Base-by-base conservation (phyloP, 2,113 vertebrate genomes). In the Pterocles gutturalis region DNA sequence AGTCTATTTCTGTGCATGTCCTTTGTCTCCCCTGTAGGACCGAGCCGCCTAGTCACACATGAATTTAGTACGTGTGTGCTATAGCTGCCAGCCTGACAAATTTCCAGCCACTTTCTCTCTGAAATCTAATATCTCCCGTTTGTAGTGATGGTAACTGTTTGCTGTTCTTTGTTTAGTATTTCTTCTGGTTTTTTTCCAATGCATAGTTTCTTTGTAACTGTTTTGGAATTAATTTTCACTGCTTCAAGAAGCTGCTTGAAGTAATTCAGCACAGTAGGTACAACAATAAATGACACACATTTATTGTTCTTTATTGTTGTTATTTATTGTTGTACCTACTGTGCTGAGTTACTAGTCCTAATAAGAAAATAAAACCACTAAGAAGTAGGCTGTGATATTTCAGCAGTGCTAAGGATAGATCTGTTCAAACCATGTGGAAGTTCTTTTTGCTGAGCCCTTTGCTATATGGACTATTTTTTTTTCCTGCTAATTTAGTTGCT, bases 71-170 rank as follows among this genome's bases (percentile, higher is more conserved):
- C 1, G 2, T 41, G 26, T 76, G 26, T 76, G 81, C 58, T 53
- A 13, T 0, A 8, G 45, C 82, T 93, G 85, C 88, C 83, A 90
- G 62, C 58, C 66, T 69, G 75, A 87, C 62, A 45, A 48, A 48
- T 90, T 91, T 89, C 60, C 89, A 87, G 76, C 49, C 43, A 16
- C 55, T 89, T 91, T 72, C 75, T 78, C 48, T 87, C 71, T 10
- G 65, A 78, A 64, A 93, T 89, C 25, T 76, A 69, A 2, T 64
- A 25, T 53, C 80, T 83, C 75, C 33, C 0, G 0, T 75, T 89
- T 65, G 87, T 71, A 93, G 89, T 71, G 89, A 91, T 87, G 87
- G 86, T 60, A 91, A 91, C 88, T 80, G 60, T 78, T 91, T 77
- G 60, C 86, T 89, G 49, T 67, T 90, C 80, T 93, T 95, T 81